Base-by-base conservation (phyloP, 2,113 vertebrate genomes). In the Mionectes macconnelli region DNA sequence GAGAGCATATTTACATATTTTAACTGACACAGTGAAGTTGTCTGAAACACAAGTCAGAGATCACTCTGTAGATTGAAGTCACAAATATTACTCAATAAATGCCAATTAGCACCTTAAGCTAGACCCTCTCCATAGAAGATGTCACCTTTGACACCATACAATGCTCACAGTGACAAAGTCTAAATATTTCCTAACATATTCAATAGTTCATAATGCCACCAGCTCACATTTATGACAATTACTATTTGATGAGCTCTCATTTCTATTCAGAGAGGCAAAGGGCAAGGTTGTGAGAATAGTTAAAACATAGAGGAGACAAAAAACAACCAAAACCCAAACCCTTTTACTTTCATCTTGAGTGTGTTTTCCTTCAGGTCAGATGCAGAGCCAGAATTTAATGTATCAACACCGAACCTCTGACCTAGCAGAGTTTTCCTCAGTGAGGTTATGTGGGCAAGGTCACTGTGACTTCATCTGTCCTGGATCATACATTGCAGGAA, bases 81-180 rank as follows among this genome's bases (percentile, higher is more conserved):
- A 91, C 49, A 96, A 90, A 93, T 90, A 90, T 81, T 95, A 84
- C 79, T 55, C 89, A 91, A 94, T 92, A 95, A 96, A 93, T 82
- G 93, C 31, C 96, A 89, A 78, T 95, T 95, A 94, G 31, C 83
- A 89, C 76, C 78, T 94, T 64, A 86, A 50, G 37, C 11, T 24
- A 84, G 85, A 78, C 52, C 52, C 28, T 18, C 60, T 76, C 72
- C 63, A 75, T 56, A 87, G 50, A 50, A 82, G 62, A 59, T 68
- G 93, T 90, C 93, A 91, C 93, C 90, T 94, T 95, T 96, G 87
- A 84, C 82, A 95, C 47, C 68, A 19, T 24, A 37, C 62, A 70
- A 33, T 53, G n/a, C 78, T 69, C 72, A 42, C 21, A 87, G 72
- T 82, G 78, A 77, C 80, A 90, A 89, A 80, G 57, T 92, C 83